Evolutionary conservation across 2,113 vertebrate species (phyloP).

Genomic region (Calcarius ornatus): DNA sequence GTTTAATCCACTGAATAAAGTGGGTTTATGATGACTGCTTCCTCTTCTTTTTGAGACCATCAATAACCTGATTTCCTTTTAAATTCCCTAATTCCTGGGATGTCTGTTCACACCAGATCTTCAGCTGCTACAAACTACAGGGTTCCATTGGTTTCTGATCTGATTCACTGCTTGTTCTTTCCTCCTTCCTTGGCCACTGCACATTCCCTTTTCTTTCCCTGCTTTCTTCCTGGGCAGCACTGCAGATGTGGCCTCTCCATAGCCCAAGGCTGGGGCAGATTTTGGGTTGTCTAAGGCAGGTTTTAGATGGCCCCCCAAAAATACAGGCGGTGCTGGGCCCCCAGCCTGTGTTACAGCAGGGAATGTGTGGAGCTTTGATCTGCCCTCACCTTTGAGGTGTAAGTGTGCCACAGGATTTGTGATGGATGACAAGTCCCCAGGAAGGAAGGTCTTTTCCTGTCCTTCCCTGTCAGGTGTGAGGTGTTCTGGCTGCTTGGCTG

Average conservation of each 20-base stretch:
- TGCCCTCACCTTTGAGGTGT: neutral
- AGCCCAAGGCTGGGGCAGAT: neutral
- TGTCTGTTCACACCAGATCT: neutral
- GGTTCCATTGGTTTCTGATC: neutral
- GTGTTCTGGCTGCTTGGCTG: neutral
- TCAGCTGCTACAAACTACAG: fast-evolving
- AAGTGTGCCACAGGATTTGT: neutral
- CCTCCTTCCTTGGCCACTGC: neutral
- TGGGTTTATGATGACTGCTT: neutral
- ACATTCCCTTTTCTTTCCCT: neutral
- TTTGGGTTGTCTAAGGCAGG: neutral
- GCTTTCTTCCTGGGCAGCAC: neutral
- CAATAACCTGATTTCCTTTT: neutral
- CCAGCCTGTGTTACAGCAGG: neutral
- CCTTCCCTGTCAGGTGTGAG: neutral
- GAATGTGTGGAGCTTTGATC: neutral
- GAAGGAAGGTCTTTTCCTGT: neutral
- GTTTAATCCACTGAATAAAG: neutral
- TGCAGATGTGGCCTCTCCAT: neutral
- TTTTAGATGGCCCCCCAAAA: neutral
- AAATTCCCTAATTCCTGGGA: neutral
- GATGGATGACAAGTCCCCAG: neutral
- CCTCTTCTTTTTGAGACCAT: neutral
- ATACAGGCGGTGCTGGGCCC: neutral
- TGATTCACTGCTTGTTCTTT: neutral